Percentiles rank a stretch among this genome's conserved stretches.
phyloP scores from a whole-genome alignment of 2,797 vertebrate genomes.

The Gymnoscopelus braueri region DNA sequence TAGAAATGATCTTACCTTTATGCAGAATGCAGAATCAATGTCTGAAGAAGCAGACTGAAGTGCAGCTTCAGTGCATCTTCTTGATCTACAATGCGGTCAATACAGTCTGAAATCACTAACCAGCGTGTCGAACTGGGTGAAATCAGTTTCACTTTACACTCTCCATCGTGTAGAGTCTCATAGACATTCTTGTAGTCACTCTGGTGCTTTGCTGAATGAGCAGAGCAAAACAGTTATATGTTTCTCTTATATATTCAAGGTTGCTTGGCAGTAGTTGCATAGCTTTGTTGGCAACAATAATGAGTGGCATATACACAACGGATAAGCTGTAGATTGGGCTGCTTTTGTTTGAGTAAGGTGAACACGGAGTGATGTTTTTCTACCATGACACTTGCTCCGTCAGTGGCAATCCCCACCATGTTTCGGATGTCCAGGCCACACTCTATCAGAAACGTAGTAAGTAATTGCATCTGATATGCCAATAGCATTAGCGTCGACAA shows the following conservation, averaged over 20 bases:
- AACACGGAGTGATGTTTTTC: no score
- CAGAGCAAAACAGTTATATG: constrained; percentile 5
- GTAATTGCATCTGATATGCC: neutral
- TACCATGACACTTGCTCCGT: no score
- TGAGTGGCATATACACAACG: constrained; percentile 31
- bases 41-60: no score
- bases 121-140: neutral
- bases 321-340: constrained; percentile 16
- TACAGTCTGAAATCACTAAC: no score
- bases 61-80: neutral
- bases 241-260: constrained; percentile 11
- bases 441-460: constrained; percentile 1
- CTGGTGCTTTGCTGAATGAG: neutral
- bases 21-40: no score
- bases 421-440: no score
- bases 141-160: neutral
- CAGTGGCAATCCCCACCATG: no score
- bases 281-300: neutral
- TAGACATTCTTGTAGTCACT: neutral
- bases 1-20: no score
- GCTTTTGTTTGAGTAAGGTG: no score
- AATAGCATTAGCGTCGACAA: neutral
- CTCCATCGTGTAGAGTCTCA: neutral
- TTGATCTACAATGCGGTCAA: neutral
- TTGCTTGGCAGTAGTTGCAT: constrained; percentile 33